Evolutionary conservation across 2,113 vertebrate species (phyloP), one percentile per base, ranked within the genome.

Genomic region (Thunnus thynnus): DNA sequence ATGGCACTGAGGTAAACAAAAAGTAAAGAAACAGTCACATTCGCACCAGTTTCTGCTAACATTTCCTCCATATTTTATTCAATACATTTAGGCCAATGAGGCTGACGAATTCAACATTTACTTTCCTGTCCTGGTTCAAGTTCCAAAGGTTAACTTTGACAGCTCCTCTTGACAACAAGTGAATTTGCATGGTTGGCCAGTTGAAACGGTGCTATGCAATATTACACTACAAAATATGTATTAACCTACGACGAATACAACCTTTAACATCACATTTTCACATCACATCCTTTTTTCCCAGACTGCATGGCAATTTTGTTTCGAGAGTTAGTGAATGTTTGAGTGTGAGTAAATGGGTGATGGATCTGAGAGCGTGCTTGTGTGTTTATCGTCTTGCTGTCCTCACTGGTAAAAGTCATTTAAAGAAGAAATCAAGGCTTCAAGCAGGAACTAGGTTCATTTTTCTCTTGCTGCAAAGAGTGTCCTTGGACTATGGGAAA

Each of bases 1-100:
- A 94, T 96, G 78, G 94, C 94, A n/a, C 83, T 95, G 66, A 96
- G 95, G 95, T 96, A 92, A 92, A 82, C 7, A 80, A 50, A 74
- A 61, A n/a, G 17, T 51, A n/a, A 69, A 72, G 48, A 10, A 48
- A 78, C 65, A 65, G 7, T 7, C 20, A 65, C 46, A 65, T 64
- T 60, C 71, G 22, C 11, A 60, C 14, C 10, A 13, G 22, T 32
- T 54, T 57, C 9, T 67, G 18, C 18, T 41, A 3, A 65, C 12
- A 18, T 66, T 48, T 63, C 6, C 55, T 11, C 5, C n/a, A 8
- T 13, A 2, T 50, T 57, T 50, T 16, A 32, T 12, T 4, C 5
- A 58, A 2, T 5, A 17, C 20, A 13, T 13, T 27, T 9, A 51
- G 32, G 41, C 22, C 22, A 27, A 36, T 22, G 8, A 46, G 13